Conservation (phyloP, 2,888 invertebrate species). For the Scelioninae gen. 2 region DNA sequence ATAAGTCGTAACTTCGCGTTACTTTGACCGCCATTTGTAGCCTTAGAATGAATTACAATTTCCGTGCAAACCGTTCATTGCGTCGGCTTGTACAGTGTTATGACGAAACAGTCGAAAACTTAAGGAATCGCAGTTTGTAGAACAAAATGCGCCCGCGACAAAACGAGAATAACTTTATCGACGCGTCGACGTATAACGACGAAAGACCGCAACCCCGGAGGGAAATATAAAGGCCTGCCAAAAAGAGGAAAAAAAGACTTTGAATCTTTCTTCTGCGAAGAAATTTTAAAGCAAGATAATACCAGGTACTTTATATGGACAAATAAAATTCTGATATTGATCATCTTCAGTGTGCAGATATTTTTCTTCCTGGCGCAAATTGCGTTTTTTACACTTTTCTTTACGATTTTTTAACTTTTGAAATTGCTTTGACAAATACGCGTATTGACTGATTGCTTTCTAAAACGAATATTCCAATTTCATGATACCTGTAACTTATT, state of each 20-base stretch:
- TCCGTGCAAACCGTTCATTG: not conserved
- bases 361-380: slow-evolving; percentile 18
- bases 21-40: not conserved
- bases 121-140: slow-evolving; percentile 18
- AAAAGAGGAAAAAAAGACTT: slow-evolving; percentile 39
- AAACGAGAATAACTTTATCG: slow-evolving; percentile 53
- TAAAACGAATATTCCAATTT: too few relatives aligned
- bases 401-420: not conserved
- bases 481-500: too few relatives aligned
- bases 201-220: slow-evolving; percentile 57
- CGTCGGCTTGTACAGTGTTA: not conserved
- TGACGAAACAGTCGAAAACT: slow-evolving; percentile 5
- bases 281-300: slow-evolving; percentile 54
- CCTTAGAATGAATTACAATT: slow-evolving; percentile 1
- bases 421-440: too few relatives aligned
- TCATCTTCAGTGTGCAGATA: slow-evolving; percentile 12
- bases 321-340: slow-evolving; percentile 40
- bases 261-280: slow-evolving; percentile 41
- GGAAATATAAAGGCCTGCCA: slow-evolving; percentile 46
- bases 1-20: slow-evolving; percentile 11
- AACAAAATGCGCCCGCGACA: slow-evolving; percentile 29
- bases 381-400: slow-evolving; percentile 22
- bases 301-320: slow-evolving; percentile 42
- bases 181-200: slow-evolving; percentile 46
- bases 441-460: too few relatives aligned